phyloP scores from a whole-genome alignment of 1,140 invertebrate species.

The Drosophila tsacasi region DNA sequence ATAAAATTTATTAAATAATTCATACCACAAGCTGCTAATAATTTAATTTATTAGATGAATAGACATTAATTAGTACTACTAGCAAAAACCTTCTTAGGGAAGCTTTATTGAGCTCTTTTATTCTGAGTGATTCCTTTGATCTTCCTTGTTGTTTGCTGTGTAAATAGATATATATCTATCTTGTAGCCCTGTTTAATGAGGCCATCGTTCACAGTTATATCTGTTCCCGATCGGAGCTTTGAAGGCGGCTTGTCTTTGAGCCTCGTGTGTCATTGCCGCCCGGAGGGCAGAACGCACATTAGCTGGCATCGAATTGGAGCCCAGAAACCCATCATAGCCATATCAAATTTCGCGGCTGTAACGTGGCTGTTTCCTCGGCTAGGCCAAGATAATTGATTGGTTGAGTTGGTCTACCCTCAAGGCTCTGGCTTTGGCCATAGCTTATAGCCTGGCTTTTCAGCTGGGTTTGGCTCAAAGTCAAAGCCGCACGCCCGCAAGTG shows the following conservation, averaged over 20 bases:
- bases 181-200: conserved; percentile 10
- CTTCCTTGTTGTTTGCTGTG: not conserved
- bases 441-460: conserved; percentile 14
- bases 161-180: not conserved
- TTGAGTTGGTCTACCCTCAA: conserved; percentile 37
- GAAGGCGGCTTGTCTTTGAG: conserved; percentile 62
- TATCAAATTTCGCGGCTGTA: conserved; percentile 74
- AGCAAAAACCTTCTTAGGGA: not conserved
- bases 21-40: no score
- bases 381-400: conserved; percentile 79
- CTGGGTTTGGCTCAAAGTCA: conserved; percentile 68
- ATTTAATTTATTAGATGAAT: no score
- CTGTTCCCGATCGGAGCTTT: conserved; percentile 7
- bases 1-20: no score
- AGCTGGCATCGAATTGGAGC: conserved; percentile 28
- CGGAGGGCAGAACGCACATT: conserved; percentile 66
- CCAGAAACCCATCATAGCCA: conserved; percentile 58
- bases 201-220: conserved; percentile 34
- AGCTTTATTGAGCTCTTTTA: not conserved
- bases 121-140: not conserved
- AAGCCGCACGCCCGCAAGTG: conserved; percentile 79
- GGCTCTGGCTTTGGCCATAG: conserved; percentile 8
- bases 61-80: no score
- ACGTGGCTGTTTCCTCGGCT: conserved; percentile 29
- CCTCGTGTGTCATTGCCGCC: conserved; percentile 24